Evolutionary conservation across 2,797 vertebrate genomes (phyloP).

Genomic region (Anguilla obscura): DNA sequence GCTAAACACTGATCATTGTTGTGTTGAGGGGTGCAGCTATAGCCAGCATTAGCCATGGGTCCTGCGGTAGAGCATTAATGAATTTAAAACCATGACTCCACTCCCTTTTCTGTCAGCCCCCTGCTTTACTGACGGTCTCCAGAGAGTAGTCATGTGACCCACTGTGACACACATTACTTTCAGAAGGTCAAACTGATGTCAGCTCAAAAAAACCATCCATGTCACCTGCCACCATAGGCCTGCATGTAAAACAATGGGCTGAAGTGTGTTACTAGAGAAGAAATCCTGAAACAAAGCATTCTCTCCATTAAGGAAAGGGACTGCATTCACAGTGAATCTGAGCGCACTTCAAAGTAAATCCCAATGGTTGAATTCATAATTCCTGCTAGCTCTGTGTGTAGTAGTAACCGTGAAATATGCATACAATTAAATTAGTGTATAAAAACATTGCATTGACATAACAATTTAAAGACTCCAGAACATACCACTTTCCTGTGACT

Average conservation of each 20-base stretch:
- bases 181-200: slow-evolving; percentile 13
- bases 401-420: too few relatives aligned
- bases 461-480: not conserved
- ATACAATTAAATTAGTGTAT: not conserved
- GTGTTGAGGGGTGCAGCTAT: not conserved
- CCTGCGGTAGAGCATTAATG: not conserved
- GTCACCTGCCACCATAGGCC: not conserved
- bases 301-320: not conserved
- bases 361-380: not conserved
- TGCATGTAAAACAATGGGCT: not conserved
- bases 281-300: not conserved
- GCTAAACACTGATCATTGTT: not conserved
- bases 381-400: too few relatives aligned
- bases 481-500: too few relatives aligned
- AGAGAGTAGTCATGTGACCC: not conserved
- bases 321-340: not conserved
- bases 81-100: slow-evolving; percentile 1
- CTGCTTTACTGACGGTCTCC: not conserved
- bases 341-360: not conserved
- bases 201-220: not conserved
- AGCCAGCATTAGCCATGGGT: not conserved
- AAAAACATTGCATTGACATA: not conserved
- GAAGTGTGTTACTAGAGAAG: not conserved
- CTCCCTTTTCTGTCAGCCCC: not conserved
- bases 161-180: not conserved